A percentile compares a stretch with the other conserved stretches of the same genome.
Evolutionary conservation across 2,113 vertebrate species (phyloP).

Genomic region (Pterocles orientalis): DNA sequence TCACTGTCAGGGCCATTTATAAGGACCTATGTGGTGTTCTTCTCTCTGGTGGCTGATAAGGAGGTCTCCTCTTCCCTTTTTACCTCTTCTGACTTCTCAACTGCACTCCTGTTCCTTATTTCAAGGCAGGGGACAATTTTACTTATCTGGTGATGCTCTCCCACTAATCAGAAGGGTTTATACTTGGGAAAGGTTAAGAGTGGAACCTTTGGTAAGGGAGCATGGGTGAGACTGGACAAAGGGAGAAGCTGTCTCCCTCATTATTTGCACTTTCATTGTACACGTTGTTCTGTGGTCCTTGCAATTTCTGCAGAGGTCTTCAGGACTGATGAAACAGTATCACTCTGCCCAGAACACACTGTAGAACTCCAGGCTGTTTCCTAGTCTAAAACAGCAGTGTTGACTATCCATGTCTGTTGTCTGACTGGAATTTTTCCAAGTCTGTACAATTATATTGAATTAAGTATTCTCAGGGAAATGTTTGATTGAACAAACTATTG

Average conservation of each 20-base stretch:
- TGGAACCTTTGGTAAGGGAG: neutral
- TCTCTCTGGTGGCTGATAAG: neutral
- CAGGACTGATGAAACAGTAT: neutral
- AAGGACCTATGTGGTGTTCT: neutral
- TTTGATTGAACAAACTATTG: neutral
- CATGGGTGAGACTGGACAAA: neutral
- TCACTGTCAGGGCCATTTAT: neutral
- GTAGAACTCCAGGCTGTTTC: neutral
- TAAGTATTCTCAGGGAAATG: neutral
- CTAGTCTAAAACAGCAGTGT: neutral
- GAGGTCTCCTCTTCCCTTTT: neutral
- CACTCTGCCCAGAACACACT: neutral
- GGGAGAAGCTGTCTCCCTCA: neutral
- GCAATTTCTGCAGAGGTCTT: neutral
- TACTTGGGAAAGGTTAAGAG: neutral
- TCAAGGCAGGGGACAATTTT: neutral
- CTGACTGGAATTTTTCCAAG: neutral
- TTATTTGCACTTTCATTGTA: neutral
- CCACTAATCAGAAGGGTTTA: neutral
- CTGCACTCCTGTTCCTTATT: neutral
- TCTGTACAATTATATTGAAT: neutral
- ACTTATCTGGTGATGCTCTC: neutral
- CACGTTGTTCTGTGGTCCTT: neutral
- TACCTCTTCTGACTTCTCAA: neutral
- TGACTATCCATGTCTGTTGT: neutral